phyloP scores from a whole-genome alignment of 2,888 invertebrate genomes.

The Chrysomela aeneicollis region DNA sequence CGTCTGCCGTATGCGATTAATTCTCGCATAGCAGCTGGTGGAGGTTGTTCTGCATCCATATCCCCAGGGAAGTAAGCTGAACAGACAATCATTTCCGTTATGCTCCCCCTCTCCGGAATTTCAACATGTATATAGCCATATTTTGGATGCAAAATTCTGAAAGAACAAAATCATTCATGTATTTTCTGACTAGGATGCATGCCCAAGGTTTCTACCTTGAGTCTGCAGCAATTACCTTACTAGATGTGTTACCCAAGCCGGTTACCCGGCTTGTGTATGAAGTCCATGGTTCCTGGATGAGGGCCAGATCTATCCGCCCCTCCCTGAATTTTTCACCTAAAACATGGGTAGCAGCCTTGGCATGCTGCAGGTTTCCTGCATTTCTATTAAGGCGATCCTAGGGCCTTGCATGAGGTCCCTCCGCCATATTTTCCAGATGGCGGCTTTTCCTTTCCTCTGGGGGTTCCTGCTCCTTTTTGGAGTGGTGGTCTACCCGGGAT shows the following conservation, averaged over 20 bases:
- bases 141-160: too few relatives aligned
- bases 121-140: too few relatives aligned
- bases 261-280: background rate
- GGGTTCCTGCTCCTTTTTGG: background rate
- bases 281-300: background rate
- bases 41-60: too few relatives aligned
- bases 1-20: conserved; percentile 24
- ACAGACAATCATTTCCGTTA: too few relatives aligned
- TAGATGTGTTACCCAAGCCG: background rate
- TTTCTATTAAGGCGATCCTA: background rate
- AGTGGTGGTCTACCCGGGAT: background rate
- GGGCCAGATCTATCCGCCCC: background rate
- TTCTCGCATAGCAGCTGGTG: too few relatives aligned
- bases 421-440: background rate
- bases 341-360: background rate
- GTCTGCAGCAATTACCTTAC: background rate
- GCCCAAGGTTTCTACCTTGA: too few relatives aligned
- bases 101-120: too few relatives aligned
- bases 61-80: too few relatives aligned
- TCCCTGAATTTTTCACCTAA: background rate
- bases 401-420: too few relatives aligned
- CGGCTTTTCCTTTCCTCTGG: background rate
- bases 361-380: background rate
- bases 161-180: too few relatives aligned
- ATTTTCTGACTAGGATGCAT: too few relatives aligned